Evolutionary conservation across 2,888 invertebrate species (phyloP), one percentile per base, ranked within the genome.

Genomic region (Dyspetes luteomarginatus): DNA sequence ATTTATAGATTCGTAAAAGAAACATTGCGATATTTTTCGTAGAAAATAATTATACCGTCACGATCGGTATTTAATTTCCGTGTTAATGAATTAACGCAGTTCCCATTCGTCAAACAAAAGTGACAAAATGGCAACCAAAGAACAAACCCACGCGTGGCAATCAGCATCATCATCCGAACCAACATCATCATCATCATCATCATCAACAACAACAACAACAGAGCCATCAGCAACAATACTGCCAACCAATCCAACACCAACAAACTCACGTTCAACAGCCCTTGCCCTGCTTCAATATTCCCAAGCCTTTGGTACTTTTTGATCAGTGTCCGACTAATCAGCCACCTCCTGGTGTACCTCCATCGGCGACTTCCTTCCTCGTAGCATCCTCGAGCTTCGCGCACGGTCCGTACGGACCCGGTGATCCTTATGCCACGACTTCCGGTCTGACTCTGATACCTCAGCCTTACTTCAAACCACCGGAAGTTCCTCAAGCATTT

Each of bases 381-480:
- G 84, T 89, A 2, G 81, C 90, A 0, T 87, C 90, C 0, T 88
- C 90, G 1, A 88, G 84, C 3, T 88, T 88, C 71, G 69, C 87
- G 0, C 87, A 87, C 9, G 84, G 82, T 22, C 85, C 88, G 2
- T 88, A 86, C 28, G 78, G 65, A 17, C 78, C 87, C 1, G 81
- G 72, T 28, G 89, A 91, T n/a, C 86, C 86, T 58, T 90, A 89
- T 79, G 85, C 81, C n/a, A 30, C 77, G 5, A 82, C 83, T 19
- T 82, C 88, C 2, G 87, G 84, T 2, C 72, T 88, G 1, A 67
- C 88, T 0, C 62, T 90, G 28, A 74, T 90, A 41, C 86, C 89
- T 0, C 90, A 88, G 55, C 81, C 90, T 0, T 90, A 88, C 68
- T 89, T 85, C 64, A 91, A 91, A 12, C 85, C 89, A 0, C 84